A percentile compares a stretch with the other conserved stretches of the same genome.
These are phyloP conservation scores for Folsomia manolachei DNA, from an alignment of 2,888 invertebrate species.

Conservation along the genomic window DNA sequence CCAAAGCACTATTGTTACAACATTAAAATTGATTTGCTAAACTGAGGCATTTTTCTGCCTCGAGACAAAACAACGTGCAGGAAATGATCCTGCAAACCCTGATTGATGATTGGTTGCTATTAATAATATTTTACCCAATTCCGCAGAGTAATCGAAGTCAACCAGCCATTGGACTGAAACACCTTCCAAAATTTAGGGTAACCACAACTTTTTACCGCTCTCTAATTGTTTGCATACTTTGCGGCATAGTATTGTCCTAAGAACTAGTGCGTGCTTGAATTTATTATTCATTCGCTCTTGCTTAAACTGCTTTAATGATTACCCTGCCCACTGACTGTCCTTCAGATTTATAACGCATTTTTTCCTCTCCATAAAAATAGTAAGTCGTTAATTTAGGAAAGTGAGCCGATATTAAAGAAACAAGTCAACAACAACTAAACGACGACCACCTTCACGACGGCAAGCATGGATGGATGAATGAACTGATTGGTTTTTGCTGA, in stretches of 20 bases:
- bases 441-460: not conserved
- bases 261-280: not conserved
- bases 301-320: too few relatives aligned
- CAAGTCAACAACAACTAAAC: not conserved
- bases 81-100: too few relatives aligned
- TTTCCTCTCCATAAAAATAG: not conserved
- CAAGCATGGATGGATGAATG: not conserved
- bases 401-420: not conserved
- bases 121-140: conserved; percentile 46
- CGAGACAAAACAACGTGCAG: too few relatives aligned
- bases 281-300: too few relatives aligned
- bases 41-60: too few relatives aligned
- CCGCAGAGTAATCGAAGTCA: conserved; percentile 68
- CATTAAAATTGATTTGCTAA: too few relatives aligned
- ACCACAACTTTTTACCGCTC: conserved; percentile 54
- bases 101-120: too few relatives aligned
- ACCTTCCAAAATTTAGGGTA: conserved; percentile 67
- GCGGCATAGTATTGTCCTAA: not conserved
- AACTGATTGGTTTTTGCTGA: not conserved
- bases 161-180: conserved; percentile 66
- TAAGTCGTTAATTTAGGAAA: not conserved
- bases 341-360: not conserved
- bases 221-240: not conserved
- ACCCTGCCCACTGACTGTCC: too few relatives aligned
- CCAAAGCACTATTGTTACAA: too few relatives aligned